Evolutionary conservation across 2,888 invertebrate species (phyloP).

Genomic region (Escarpia spicata): DNA sequence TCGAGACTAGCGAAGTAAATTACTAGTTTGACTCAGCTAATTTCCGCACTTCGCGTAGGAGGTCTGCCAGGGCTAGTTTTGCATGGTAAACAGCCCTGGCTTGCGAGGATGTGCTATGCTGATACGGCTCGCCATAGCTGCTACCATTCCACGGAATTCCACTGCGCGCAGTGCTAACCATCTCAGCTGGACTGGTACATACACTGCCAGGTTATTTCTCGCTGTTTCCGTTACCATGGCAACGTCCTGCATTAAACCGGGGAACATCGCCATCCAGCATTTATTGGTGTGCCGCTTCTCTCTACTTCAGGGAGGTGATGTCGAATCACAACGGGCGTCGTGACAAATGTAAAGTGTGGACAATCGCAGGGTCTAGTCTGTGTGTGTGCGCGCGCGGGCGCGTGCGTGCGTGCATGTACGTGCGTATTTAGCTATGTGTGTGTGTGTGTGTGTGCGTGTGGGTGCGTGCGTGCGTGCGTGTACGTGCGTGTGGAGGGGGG

Average conservation of each 20-base stretch:
- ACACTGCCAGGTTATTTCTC: not conserved
- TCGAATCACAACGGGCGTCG: not conserved
- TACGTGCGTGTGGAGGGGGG: too few relatives aligned
- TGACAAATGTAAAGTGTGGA: not conserved
- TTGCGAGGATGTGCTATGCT: not conserved
- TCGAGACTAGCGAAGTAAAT: too few relatives aligned
- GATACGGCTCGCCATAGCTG: not conserved
- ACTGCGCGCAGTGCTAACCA: not conserved
- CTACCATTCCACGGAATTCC: not conserved
- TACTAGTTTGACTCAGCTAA: too few relatives aligned
- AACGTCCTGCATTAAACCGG: not conserved
- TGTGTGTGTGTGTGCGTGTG: too few relatives aligned
- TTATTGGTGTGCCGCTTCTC: not conserved
- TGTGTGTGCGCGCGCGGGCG: too few relatives aligned
- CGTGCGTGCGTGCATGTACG: too few relatives aligned
- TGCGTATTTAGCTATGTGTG: too few relatives aligned
- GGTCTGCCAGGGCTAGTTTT: too few relatives aligned
- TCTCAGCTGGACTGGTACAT: not conserved
- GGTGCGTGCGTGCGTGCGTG: too few relatives aligned
- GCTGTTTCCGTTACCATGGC: constrained; percentile 1
- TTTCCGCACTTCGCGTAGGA: too few relatives aligned
- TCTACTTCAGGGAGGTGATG: not conserved
- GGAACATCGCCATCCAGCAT: not conserved
- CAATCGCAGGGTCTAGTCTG: not conserved
- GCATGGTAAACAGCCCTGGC: too few relatives aligned